Evolutionary conservation across 2,797 vertebrate species (phyloP).

Genomic region (Megalops cyprinoides): DNA sequence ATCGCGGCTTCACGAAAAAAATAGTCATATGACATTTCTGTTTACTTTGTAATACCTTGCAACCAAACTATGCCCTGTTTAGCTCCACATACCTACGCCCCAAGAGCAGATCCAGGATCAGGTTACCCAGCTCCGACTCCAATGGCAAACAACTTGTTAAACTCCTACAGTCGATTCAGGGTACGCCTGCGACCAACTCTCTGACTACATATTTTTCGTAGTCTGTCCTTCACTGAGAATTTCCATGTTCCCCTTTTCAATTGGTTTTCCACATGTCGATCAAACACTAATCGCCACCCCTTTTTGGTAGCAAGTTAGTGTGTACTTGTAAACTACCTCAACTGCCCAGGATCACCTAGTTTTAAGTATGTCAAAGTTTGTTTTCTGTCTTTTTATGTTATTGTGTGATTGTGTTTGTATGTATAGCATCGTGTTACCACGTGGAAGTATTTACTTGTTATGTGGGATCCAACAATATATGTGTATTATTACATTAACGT

Average conservation of each 20-base stretch:
- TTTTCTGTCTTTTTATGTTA: slow-evolving; percentile 28
- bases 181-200: background rate
- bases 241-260: slow-evolving; percentile 11
- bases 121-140: background rate
- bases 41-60: slow-evolving; percentile 15
- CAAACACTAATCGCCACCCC: background rate
- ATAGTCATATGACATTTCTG: slow-evolving; percentile 21
- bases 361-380: slow-evolving; percentile 65
- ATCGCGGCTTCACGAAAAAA: background rate
- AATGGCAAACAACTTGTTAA: background rate
- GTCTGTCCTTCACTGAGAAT: background rate
- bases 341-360: slow-evolving; percentile 56
- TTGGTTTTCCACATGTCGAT: slow-evolving; percentile 44
- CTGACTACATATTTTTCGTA: background rate
- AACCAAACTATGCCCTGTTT: slow-evolving; percentile 18
- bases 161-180: background rate
- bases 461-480: background rate
- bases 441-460: background rate
- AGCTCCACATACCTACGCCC: background rate
- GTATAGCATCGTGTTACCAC: background rate
- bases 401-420: background rate
- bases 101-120: background rate
- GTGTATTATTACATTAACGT: background rate
- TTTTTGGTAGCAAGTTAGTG: slow-evolving; percentile 40
- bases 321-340: slow-evolving; percentile 32